Evolutionary conservation across 1,140 invertebrate species (phyloP).

Genomic region (Aleiodes sp.): DNA sequence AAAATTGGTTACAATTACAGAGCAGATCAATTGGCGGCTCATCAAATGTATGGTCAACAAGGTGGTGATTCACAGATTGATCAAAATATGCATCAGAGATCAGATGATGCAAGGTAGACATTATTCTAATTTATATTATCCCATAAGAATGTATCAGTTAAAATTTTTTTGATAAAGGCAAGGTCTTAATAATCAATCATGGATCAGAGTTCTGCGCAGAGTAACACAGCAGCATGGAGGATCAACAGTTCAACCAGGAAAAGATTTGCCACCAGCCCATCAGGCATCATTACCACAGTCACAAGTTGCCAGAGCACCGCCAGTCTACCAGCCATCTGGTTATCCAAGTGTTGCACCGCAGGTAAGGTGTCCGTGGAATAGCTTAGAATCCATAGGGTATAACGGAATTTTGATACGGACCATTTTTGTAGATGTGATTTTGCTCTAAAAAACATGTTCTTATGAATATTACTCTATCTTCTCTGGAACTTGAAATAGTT

Average conservation of each 20-base stretch:
- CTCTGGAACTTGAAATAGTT: too few relatives aligned
- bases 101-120: conserved; percentile 60
- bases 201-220: conserved; percentile 32
- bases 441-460: too few relatives aligned
- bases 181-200: conserved; percentile 45
- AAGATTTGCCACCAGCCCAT: conserved; percentile 62
- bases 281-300: conserved; percentile 61
- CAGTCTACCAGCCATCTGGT: conserved; percentile 51
- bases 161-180: conserved; percentile 43
- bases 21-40: conserved; percentile 59
- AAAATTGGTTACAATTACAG: conserved; percentile 44
- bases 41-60: conserved; percentile 59
- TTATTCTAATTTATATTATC: conserved; percentile 19
- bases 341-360: conserved; percentile 55
- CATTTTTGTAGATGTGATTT: too few relatives aligned
- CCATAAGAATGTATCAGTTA: conserved; percentile 32
- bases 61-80: conserved; percentile 57
- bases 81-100: conserved; percentile 61
- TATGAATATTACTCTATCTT: too few relatives aligned
- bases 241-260: conserved; percentile 46
- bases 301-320: conserved; percentile 47
- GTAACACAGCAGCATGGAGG: conserved; percentile 41
- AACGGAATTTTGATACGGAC: too few relatives aligned
- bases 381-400: too few relatives aligned
- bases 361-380: too few relatives aligned